Conservation (phyloP, 2,797 vertebrate species). For the Danionella dracula region DNA sequence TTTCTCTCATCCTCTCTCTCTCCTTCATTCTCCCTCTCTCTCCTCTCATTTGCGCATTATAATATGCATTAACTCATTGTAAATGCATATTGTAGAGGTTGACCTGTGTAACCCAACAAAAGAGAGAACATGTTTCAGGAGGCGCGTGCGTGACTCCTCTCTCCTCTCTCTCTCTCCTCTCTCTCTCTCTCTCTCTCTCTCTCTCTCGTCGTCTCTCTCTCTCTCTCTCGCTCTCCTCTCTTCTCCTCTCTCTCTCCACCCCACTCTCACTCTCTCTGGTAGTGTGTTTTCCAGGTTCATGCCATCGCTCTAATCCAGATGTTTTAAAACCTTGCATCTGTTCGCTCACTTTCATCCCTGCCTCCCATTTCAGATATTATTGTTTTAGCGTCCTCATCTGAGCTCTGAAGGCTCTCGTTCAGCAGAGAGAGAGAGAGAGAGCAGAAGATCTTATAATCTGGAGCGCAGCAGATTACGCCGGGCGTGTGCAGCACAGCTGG, state of each 20-base stretch:
- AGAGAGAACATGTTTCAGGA: neutral
- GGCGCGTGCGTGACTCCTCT: too few species aligned
- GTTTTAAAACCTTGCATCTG: neutral
- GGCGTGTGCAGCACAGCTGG: conserved; percentile 53
- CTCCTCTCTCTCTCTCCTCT: too few species aligned
- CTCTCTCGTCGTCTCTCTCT: too few species aligned
- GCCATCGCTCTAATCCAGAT: neutral
- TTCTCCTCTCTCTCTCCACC: too few species aligned
- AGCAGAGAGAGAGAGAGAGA: conserved; percentile 18
- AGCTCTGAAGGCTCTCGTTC: conserved; percentile 43
- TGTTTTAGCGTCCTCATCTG: conserved; percentile 49
- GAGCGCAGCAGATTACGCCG: conserved; percentile 70
- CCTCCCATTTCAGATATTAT: conserved; percentile 50
- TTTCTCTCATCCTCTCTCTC: too few species aligned
- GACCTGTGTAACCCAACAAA: conserved; percentile 3
- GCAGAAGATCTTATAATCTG: conserved; percentile 62
- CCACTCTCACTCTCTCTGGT: neutral
- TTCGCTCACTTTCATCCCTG: conserved; percentile 13
- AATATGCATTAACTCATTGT: too few species aligned
- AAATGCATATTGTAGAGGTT: too few species aligned
- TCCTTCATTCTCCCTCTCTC: too few species aligned
- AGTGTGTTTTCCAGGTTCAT: neutral
- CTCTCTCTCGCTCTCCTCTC: too few species aligned
- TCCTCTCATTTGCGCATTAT: too few species aligned
- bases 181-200: too few species aligned